phyloP scores from a whole-genome alignment of 2,888 invertebrate genomes.

The Ditylenchus weischeri region DNA sequence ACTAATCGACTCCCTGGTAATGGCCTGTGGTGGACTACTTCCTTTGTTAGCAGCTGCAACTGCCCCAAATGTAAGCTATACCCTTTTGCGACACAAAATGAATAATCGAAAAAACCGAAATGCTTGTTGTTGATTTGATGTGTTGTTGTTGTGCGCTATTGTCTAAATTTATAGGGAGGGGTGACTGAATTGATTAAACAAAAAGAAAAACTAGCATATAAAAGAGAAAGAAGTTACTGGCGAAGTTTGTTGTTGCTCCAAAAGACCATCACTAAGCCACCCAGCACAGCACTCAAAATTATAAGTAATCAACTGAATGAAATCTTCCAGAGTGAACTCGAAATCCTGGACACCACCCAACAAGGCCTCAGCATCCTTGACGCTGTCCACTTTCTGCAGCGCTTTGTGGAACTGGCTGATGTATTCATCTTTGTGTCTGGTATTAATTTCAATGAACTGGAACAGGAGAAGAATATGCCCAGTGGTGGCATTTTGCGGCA shows the following conservation, averaged over 20 bases:
- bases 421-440: slow-evolving; percentile 96
- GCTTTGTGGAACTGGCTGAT: slow-evolving; percentile 96
- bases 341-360: slow-evolving; percentile 95
- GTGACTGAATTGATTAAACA: background rate
- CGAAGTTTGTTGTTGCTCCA: background rate
- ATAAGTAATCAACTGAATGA: slow-evolving; percentile 1
- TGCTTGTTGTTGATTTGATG: slow-evolving; percentile 2
- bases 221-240: slow-evolving; percentile 6
- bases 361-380: slow-evolving; percentile 93
- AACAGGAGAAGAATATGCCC: slow-evolving; percentile 16
- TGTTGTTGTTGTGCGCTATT: too few species aligned
- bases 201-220: slow-evolving; percentile 4
- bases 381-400: slow-evolving; percentile 93
- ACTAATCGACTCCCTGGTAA: slow-evolving; percentile 94
- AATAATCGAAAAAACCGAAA: too few species aligned
- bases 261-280: background rate
- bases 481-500: slow-evolving; percentile 18
- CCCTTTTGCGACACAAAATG: too few species aligned
- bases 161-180: background rate
- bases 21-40: slow-evolving; percentile 76
- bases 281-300: background rate
- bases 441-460: slow-evolving; percentile 83
- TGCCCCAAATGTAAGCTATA: slow-evolving; percentile 82
- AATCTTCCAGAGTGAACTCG: slow-evolving; percentile 81
- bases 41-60: slow-evolving; percentile 95